Evolutionary conservation across 2,888 invertebrate species (phyloP), one percentile per base, ranked within the genome.

Genomic region (Drosophila leonis): DNA sequence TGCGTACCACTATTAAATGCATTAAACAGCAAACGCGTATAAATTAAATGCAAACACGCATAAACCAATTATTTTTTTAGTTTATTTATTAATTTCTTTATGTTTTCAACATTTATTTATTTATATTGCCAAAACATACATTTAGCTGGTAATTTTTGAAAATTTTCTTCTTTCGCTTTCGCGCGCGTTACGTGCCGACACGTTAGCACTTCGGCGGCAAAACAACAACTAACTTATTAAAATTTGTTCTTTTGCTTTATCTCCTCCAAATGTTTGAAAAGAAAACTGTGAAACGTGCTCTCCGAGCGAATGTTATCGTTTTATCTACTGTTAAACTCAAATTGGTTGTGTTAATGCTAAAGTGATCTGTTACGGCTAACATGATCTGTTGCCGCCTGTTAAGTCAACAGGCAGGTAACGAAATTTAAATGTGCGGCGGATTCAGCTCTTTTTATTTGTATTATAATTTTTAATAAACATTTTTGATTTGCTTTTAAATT

Each of bases 1-100:
- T 63, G 73, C 73, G 82, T 73, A 71, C 55, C 41, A 61, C 65
- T 33, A 61, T 72, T 63, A 54, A 20, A 64, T 39, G 52, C 18
- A 49, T 63, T 56, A 44, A 65, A 57, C 27, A 42, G 66, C 73
- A 41, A 63, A 67, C 52, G 56, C 52, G 42, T 56, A 48, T 52
- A 64, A 55, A 44, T 39, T 15, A 42, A 55, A 49, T 44, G 39
- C 44, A 61, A 62, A 24, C 42, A 62, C 27, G 57, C 56, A 57
- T 41, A 41, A 46, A 52, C 29, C 13, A 18, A n/a, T 12, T 41
- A n/a, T 41, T 6, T 31, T 31, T 12, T 33, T 5, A 5, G 51
- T 24, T 35, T 9, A 24, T 24, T 52, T 52, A 24, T 20, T 13
- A 42, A 33, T 49, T 49, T 49, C 6, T 12, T 49, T 29, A 13